A percentile compares a stretch with the other conserved stretches of the same genome.
Conservation (phyloP, 2,797 vertebrate species). For the Crocidura indochinensis region DNA sequence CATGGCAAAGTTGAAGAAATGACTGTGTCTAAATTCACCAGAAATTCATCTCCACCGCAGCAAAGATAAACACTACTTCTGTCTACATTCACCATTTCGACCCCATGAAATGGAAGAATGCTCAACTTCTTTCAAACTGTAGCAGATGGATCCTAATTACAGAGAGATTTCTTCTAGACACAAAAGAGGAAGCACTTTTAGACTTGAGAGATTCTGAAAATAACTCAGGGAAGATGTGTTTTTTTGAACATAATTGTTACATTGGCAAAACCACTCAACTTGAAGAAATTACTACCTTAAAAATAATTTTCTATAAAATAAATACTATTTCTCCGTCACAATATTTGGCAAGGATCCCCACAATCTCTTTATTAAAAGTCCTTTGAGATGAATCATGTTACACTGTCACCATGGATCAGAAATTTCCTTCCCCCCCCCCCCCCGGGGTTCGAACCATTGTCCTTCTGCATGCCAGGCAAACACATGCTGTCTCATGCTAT, state of each 20-base stretch:
- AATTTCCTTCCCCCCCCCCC: no score
- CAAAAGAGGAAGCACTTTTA: conserved; percentile 31
- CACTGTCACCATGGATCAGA: no score
- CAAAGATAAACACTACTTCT: no score
- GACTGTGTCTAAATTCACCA: no score
- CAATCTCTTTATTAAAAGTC: conserved; percentile 17
- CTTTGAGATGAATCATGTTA: conserved; percentile 7
- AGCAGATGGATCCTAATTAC: conserved; percentile 49
- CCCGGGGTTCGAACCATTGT: no score
- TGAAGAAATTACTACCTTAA: conserved; percentile 44
- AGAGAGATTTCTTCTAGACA: conserved; percentile 33
- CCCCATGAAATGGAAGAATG: background rate
- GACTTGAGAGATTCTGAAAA: conserved; percentile 71
- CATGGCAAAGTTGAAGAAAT: no score
- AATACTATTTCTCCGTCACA: conserved; percentile 60
- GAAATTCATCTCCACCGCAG: no score
- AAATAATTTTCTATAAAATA: conserved; percentile 67
- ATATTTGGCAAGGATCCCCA: conserved; percentile 63
- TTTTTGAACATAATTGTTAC: conserved; percentile 58
- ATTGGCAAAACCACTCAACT: conserved; percentile 37
- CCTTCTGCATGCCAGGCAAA: no score
- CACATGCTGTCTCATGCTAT: no score
- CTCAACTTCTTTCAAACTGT: conserved; percentile 26
- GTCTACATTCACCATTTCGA: background rate
- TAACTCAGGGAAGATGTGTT: conserved; percentile 57